Conservation (phyloP, 2,797 vertebrate species). For the Danio tinwini region DNA sequence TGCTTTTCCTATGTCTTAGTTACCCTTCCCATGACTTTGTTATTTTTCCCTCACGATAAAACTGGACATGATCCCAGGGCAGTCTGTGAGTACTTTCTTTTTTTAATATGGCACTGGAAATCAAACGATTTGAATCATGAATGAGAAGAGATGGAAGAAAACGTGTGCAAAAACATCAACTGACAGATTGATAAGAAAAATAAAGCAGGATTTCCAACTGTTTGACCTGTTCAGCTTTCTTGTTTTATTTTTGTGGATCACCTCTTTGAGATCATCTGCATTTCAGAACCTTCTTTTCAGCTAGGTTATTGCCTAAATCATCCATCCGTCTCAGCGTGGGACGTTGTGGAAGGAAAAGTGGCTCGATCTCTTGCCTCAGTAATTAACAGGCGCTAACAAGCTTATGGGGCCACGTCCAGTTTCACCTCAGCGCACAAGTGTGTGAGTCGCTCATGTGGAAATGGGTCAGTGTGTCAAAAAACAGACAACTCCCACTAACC, state of each 20-base stretch:
- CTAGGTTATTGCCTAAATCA: conserved; percentile 27
- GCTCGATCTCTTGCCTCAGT: conserved; percentile 37
- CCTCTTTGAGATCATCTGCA: conserved; percentile 1
- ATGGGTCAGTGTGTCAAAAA: conserved; percentile 63
- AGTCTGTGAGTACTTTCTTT: background rate
- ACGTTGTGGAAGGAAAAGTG: conserved; percentile 17
- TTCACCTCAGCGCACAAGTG: conserved; percentile 54
- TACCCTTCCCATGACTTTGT: conserved; percentile 29
- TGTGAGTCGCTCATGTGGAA: conserved; percentile 47
- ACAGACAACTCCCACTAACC: conserved; percentile 44
- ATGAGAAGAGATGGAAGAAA: background rate
- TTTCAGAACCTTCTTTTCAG: background rate
- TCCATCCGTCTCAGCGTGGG: background rate
- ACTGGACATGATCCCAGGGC: background rate
- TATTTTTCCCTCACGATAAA: conserved; percentile 27
- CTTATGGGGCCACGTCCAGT: conserved; percentile 30
- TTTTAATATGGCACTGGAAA: background rate
- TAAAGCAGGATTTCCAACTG: conserved; percentile 17
- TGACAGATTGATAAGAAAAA: conserved; percentile 12
- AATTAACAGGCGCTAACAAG: conserved; percentile 49
- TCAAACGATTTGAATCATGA: background rate
- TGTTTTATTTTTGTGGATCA: conserved; percentile 10
- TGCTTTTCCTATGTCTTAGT: conserved; percentile 1
- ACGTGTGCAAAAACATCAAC: background rate
- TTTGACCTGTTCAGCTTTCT: conserved; percentile 20